Percentiles rank a stretch among this genome's conserved stretches.
These are phyloP conservation scores for Antigone vipio DNA, from an alignment of 2,113 vertebrate genomes.

Conservation along the genomic window DNA sequence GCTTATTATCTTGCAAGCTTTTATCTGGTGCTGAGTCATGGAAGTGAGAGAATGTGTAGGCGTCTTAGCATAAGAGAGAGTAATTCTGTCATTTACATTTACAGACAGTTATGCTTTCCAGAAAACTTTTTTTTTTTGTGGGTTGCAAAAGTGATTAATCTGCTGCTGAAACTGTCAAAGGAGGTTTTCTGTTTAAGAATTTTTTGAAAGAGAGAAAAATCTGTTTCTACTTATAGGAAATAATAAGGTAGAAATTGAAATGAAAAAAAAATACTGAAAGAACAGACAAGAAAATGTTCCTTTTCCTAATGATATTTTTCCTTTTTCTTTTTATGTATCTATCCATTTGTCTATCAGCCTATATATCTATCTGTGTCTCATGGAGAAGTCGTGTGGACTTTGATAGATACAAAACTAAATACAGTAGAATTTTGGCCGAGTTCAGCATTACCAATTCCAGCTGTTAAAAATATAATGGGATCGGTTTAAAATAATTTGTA, in stretches of 20 bases:
- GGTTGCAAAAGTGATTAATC: constrained; percentile 76
- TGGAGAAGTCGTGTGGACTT: not conserved
- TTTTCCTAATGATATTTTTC: constrained; percentile 26
- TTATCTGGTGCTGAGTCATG: constrained; percentile 79
- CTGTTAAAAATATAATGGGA: constrained; percentile 21
- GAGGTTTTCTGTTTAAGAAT: constrained; percentile 70
- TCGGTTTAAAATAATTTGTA: not conserved
- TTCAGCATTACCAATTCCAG: constrained; percentile 23
- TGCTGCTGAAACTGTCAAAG: constrained; percentile 71
- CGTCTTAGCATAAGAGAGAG: constrained; percentile 72
- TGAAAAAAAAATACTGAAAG: not conserved
- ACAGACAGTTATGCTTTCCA: constrained; percentile 80
- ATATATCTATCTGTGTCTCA: not conserved
- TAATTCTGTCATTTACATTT: constrained; percentile 75
- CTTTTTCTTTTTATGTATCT: constrained; percentile 36
- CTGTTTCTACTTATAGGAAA: constrained; percentile 66
- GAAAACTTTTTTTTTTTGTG: constrained; percentile 74
- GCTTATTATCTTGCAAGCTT: constrained; percentile 63
- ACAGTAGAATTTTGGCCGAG: not conserved
- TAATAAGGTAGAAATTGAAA: constrained; percentile 38
- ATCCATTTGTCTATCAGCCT: constrained; percentile 27
- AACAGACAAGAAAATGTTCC: constrained; percentile 38
- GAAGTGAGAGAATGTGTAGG: constrained; percentile 78
- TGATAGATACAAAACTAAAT: constrained; percentile 11
- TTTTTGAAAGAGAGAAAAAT: constrained; percentile 45